phyloP scores from a whole-genome alignment of 1,140 invertebrate genomes.

The Lycorma delicatula region DNA sequence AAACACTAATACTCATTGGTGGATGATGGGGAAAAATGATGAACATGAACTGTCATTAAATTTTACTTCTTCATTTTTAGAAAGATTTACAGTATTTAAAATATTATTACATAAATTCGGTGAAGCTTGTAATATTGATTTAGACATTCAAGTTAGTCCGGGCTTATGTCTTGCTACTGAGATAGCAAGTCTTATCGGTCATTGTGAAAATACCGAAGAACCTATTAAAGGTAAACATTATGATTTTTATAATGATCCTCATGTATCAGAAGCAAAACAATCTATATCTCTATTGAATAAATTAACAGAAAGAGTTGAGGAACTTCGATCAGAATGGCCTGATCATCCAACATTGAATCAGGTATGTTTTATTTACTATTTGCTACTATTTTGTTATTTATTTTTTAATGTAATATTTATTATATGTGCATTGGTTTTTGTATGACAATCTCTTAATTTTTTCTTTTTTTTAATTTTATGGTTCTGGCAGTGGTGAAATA shows the following conservation, averaged over 20 bases:
- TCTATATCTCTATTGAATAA: conserved; percentile 58
- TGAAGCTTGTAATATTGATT: conserved; percentile 40
- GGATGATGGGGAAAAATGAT: conserved; percentile 28
- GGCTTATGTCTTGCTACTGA: conserved; percentile 42
- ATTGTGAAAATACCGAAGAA: background rate
- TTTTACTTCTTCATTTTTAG: conserved; percentile 45
- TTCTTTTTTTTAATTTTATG: too few species aligned
- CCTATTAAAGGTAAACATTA: conserved; percentile 28
- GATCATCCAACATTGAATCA: conserved; percentile 80
- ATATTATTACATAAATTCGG: conserved; percentile 40
- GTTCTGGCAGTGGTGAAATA: too few species aligned
- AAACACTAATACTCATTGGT: conserved; percentile 50
- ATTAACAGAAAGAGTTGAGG: conserved; percentile 51
- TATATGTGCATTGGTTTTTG: too few species aligned
- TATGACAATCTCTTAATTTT: too few species aligned
- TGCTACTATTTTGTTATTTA: too few species aligned
- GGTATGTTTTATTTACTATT: conserved; percentile 48
- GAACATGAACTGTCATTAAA: conserved; percentile 36
- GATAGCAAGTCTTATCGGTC: conserved; percentile 7
- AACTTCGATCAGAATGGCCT: conserved; percentile 75
- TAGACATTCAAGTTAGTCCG: conserved; percentile 44
- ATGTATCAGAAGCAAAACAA: conserved; percentile 64
- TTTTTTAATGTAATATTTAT: too few species aligned
- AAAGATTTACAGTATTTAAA: conserved; percentile 50
- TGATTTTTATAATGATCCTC: conserved; percentile 83